Conservation (phyloP, 2,113 vertebrate genomes). For the Colius striatus region DNA sequence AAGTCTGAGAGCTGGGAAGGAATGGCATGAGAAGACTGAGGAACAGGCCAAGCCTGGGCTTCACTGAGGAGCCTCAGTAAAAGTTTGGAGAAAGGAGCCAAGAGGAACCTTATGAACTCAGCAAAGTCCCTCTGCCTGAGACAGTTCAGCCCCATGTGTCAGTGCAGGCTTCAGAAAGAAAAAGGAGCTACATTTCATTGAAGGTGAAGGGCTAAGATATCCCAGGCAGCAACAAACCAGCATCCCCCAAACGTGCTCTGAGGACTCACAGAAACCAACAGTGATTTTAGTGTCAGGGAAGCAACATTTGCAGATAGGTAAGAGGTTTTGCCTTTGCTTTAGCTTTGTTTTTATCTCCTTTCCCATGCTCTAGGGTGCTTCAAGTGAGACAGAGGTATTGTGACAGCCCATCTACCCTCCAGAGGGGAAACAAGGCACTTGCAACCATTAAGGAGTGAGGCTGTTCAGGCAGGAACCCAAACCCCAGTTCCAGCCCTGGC, state of each 20-base stretch:
- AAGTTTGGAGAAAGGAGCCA: neutral
- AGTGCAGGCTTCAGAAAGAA: neutral
- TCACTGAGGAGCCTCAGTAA: neutral
- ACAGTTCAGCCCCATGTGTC: neutral
- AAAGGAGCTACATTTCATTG: neutral
- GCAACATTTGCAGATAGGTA: neutral
- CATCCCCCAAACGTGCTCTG: neutral
- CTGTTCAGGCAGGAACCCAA: neutral
- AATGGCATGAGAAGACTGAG: neutral
- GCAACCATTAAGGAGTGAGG: neutral
- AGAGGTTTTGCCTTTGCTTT: neutral
- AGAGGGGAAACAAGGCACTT: neutral
- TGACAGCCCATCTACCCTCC: neutral
- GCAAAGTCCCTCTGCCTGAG: neutral
- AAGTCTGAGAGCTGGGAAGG: neutral
- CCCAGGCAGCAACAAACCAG: neutral
- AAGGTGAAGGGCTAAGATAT: neutral
- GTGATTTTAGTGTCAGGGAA: neutral
- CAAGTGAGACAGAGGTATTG: neutral
- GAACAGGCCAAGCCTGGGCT: neutral
- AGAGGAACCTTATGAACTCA: neutral
- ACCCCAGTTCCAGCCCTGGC: neutral
- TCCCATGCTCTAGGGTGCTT: neutral
- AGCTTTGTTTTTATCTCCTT: neutral
- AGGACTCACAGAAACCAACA: neutral